These are phyloP conservation scores for Ameiurus melas DNA, from an alignment of 2,113 vertebrate genomes.

Conservation along the genomic window DNA sequence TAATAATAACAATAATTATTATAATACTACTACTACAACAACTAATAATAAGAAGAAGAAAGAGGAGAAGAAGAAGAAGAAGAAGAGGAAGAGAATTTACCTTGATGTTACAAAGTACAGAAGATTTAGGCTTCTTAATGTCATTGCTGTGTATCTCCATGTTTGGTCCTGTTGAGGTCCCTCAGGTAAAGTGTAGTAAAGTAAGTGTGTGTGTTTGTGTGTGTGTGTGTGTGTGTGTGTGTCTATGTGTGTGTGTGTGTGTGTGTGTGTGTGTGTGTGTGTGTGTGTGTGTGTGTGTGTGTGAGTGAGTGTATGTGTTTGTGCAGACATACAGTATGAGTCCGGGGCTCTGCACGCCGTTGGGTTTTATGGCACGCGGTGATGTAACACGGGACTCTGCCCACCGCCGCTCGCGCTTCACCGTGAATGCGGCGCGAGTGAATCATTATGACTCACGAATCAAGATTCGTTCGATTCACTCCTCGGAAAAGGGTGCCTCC, in stretches of 20 bases:
- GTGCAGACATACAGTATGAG: not conserved
- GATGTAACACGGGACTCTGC: constrained; percentile 64
- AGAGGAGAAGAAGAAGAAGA: no score
- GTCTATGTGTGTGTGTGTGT: not conserved
- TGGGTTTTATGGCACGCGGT: constrained; percentile 55
- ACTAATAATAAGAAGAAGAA: no score
- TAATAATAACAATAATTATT: no score
- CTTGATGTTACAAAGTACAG: constrained; percentile 66
- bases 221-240: not conserved
- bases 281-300: not conserved
- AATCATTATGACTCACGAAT: constrained; percentile 1
- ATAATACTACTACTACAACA: no score
- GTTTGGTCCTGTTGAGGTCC: not conserved
- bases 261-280: constrained; percentile 5
- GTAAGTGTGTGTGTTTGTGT: not conserved
- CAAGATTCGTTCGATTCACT: not conserved
- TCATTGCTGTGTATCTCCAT: constrained; percentile 61
- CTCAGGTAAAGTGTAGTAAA: not conserved
- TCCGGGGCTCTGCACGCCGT: constrained; percentile 24
- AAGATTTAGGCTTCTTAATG: constrained; percentile 49
- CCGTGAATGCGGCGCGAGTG: constrained; percentile 17
- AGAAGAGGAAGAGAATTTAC: constrained; percentile 23
- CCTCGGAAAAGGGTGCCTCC: not conserved
- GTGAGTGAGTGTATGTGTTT: constrained; percentile 4
- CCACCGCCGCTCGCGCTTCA: constrained; percentile 61